Percentiles rank a stretch among this genome's conserved stretches.
Conservation (phyloP, 2,888 invertebrate genomes). For the Habrosyne pyritoides region DNA sequence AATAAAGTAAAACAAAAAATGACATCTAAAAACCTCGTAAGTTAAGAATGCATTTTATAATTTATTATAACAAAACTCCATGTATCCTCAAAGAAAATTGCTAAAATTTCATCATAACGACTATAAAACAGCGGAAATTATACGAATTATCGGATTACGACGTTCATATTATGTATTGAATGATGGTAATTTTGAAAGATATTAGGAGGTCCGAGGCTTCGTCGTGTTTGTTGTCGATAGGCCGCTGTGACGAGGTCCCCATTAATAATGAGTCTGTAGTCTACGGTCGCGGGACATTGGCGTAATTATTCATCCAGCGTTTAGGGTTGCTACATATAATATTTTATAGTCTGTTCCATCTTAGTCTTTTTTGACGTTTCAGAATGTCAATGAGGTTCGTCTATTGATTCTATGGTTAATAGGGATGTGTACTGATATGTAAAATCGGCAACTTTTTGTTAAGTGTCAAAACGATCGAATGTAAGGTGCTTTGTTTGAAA, state of each 20-base stretch:
- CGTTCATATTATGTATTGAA: conserved; percentile 32
- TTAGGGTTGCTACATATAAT: conserved; percentile 47
- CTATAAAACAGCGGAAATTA: conserved; percentile 51
- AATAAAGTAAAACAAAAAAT: not conserved
- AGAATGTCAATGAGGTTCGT: too few relatives aligned
- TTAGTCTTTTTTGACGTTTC: too few relatives aligned
- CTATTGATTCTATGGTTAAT: too few relatives aligned
- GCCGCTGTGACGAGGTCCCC: conserved; percentile 42
- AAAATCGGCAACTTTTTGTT: too few relatives aligned
- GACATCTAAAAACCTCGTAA: not conserved
- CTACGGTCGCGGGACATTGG: conserved; percentile 42
- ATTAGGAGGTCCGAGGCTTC: conserved; percentile 10
- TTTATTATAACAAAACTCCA: not conserved
- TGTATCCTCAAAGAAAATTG: conserved; percentile 26
- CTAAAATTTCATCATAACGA: conserved; percentile 33
- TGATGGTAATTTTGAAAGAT: conserved; percentile 34
- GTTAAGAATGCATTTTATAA: not conserved
- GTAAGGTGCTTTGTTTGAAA: too few relatives aligned
- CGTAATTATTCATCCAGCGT: conserved; percentile 58
- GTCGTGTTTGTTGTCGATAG: conserved; percentile 22
- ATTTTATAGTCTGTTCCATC: too few relatives aligned
- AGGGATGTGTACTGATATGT: too few relatives aligned
- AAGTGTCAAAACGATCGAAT: too few relatives aligned
- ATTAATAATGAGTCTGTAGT: conserved; percentile 51
- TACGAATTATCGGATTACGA: conserved; percentile 61